Conservation (phyloP, 2,113 vertebrate species). For the Chelonoidis abingdonii region DNA sequence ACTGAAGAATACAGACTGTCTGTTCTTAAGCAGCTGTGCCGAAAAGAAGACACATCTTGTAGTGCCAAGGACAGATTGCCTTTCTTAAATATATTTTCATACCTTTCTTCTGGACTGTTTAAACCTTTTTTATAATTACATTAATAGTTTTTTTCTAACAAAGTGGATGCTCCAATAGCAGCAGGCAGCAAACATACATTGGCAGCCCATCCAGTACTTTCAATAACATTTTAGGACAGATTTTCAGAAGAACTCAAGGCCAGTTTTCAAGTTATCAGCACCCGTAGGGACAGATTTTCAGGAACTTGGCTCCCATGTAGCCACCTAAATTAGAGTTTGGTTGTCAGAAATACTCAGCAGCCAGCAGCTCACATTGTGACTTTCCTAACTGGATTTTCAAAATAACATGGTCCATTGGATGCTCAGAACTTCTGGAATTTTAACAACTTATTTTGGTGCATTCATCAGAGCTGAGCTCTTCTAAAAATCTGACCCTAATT, state of each 20-base stretch:
- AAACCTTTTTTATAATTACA: conserved; percentile 38
- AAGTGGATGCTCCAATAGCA: not conserved
- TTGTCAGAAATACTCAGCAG: conserved; percentile 32
- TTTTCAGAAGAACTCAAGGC: not conserved
- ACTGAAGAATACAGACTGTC: not conserved
- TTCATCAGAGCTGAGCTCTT: not conserved
- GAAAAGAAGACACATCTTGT: not conserved
- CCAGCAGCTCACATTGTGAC: not conserved
- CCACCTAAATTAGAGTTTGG: not conserved
- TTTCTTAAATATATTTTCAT: not conserved
- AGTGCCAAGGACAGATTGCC: not conserved
- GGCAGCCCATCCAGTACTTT: not conserved
- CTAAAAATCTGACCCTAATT: not conserved
- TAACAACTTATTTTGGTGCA: not conserved
- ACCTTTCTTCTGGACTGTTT: conserved; percentile 22
- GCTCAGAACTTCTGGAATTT: conserved; percentile 4
- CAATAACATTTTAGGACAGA: not conserved
- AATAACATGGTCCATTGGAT: not conserved
- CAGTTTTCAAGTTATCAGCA: not conserved
- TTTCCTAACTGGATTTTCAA: not conserved
- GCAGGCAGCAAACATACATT: not conserved
- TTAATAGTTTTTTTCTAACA: not conserved
- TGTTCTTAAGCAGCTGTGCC: not conserved
- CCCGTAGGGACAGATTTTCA: not conserved
- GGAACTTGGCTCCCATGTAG: accelerated